phyloP scores from a whole-genome alignment of 2,113 vertebrate species.

The Hydropotes inermis region DNA sequence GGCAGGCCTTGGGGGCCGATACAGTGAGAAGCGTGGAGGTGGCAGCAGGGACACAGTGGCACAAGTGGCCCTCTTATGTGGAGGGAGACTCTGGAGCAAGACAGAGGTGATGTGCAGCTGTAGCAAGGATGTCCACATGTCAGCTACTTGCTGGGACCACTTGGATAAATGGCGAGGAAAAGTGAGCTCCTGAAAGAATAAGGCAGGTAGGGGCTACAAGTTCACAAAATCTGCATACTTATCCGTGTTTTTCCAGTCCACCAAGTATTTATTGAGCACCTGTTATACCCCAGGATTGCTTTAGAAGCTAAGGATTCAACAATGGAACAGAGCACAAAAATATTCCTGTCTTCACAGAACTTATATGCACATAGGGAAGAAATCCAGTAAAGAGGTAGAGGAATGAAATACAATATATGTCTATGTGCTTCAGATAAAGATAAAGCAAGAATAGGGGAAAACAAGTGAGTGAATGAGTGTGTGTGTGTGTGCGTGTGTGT shows the following conservation, averaged over 20 bases:
- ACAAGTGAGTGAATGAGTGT: too few relatives aligned
- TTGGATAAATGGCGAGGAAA: fast-evolving
- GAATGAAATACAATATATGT: background rate
- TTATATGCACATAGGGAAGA: background rate
- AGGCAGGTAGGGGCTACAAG: background rate
- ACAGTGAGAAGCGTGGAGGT: background rate
- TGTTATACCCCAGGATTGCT: background rate
- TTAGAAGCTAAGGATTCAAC: background rate
- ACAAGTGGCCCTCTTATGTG: fast-evolving
- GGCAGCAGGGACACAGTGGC: fast-evolving
- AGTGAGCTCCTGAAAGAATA: background rate
- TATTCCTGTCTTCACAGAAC: background rate
- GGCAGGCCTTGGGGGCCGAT: background rate
- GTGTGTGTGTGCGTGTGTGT: background rate
- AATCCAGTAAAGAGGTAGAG: background rate
- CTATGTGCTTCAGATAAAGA: background rate
- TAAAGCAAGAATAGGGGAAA: background rate
- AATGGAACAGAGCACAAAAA: background rate
- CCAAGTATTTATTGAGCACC: background rate
- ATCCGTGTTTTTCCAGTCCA: background rate
- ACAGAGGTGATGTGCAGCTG: too few relatives aligned
- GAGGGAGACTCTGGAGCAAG: background rate
- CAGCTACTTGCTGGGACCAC: too few relatives aligned
- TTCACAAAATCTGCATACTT: background rate
- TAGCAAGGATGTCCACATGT: background rate